These are phyloP conservation scores for Drosophila neotestacea DNA, from an alignment of 2,888 invertebrate genomes.

Conservation along the genomic window DNA sequence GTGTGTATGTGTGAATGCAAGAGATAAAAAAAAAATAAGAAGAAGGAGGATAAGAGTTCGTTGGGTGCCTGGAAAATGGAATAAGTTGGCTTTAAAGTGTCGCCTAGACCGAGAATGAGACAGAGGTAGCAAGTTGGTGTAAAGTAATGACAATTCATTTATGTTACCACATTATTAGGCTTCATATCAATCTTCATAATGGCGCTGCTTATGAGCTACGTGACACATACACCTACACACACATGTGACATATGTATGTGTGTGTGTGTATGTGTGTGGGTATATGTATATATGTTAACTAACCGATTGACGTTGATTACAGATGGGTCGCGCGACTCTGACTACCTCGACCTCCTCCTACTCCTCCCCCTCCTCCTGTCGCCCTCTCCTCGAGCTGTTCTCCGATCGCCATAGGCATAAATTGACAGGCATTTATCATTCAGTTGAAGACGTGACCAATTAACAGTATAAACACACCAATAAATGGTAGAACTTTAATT, in stretches of 20 bases:
- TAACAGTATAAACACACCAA: constrained; percentile 62
- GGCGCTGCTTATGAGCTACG: constrained; percentile 69
- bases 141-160: constrained; percentile 76
- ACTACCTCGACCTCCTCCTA: constrained; percentile 47
- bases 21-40: constrained; percentile 61
- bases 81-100: constrained; percentile 61
- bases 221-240: constrained; percentile 47
- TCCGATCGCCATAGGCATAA: constrained; percentile 32
- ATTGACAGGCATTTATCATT: constrained; percentile 76
- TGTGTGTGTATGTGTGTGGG: constrained; percentile 4
- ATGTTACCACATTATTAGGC: constrained; percentile 78
- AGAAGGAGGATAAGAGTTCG: constrained; percentile 20
- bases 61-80: constrained; percentile 60
- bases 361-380: constrained; percentile 12
- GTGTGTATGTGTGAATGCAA: constrained; percentile 31
- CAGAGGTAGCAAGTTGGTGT: constrained; percentile 12
- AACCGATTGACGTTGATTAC: constrained; percentile 71
- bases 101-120: constrained; percentile 19
- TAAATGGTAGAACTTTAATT: constrained; percentile 35
- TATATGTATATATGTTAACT: constrained; percentile 48
- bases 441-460: constrained; percentile 72
- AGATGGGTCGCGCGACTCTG: constrained; percentile 75
- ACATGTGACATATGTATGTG: constrained; percentile 15
- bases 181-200: constrained; percentile 75
- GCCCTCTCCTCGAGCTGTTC: background rate